phyloP scores from a whole-genome alignment of 2,113 vertebrate species.

The Macaca mulatta region DNA sequence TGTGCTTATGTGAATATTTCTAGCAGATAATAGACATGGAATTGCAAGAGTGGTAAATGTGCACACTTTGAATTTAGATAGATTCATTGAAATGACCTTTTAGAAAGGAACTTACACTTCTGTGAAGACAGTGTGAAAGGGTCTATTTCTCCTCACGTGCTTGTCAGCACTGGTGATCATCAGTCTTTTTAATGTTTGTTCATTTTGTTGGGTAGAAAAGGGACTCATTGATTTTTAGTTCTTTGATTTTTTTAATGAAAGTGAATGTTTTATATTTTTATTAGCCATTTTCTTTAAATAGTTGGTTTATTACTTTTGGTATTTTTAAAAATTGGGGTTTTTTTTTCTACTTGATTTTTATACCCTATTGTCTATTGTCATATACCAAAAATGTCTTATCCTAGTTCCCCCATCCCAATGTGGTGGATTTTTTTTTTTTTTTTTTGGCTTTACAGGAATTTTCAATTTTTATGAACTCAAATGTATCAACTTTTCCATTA shows the following conservation, averaged over 20 bases:
- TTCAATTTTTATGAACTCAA: background rate
- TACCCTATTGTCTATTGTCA: background rate
- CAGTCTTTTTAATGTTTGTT: background rate
- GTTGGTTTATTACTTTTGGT: background rate
- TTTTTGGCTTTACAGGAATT: background rate
- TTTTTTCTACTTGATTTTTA: constrained; percentile 5
- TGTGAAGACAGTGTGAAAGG: background rate
- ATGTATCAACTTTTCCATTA: background rate
- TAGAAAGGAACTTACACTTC: background rate
- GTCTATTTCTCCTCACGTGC: background rate
- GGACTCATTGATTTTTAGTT: background rate
- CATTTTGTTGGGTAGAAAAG: background rate
- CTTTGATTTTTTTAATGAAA: constrained; percentile 28
- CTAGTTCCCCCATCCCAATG: background rate
- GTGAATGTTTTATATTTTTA: background rate
- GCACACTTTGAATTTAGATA: background rate
- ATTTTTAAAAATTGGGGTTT: background rate
- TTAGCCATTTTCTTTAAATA: background rate
- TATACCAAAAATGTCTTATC: background rate
- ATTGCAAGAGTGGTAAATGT: background rate
- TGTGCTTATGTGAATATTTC: background rate
- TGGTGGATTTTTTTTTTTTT: background rate
- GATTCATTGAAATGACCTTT: background rate
- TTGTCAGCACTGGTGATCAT: background rate
- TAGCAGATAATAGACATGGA: background rate